Conservation (phyloP, 2,113 vertebrate species). For the Alethe castanea region DNA sequence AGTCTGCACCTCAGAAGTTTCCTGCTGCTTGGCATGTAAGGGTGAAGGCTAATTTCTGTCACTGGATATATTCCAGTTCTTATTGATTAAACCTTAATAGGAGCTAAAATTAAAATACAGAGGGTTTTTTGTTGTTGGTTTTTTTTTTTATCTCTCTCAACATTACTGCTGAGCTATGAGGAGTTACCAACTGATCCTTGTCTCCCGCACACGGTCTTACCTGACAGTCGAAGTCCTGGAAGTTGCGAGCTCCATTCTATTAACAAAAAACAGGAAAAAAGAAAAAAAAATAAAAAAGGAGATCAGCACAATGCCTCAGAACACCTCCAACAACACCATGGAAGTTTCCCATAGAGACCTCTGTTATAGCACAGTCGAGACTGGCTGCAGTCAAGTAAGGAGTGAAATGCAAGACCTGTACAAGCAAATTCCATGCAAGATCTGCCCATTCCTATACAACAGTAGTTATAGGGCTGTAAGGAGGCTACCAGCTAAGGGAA, state of each 20-base stretch:
- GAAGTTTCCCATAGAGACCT: not conserved
- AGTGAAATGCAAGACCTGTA: accelerated
- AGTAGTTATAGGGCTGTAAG: not conserved
- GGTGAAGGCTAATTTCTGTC: not conserved
- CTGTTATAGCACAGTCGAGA: not conserved
- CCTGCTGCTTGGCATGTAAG: not conserved
- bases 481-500: not conserved
- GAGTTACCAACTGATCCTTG: not conserved
- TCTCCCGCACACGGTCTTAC: slow-evolving; percentile 67
- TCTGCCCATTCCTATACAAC: not conserved
- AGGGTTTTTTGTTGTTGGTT: not conserved
- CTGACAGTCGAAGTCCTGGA: slow-evolving; percentile 96
- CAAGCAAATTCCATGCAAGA: not conserved
- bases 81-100: not conserved
- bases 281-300: not conserved
- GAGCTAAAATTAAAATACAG: not conserved
- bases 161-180: not conserved
- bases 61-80: not conserved
- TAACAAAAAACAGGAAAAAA: slow-evolving; percentile 55
- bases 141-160: not conserved
- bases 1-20: not conserved
- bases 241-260: slow-evolving; percentile 87
- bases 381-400: not conserved
- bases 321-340: not conserved
- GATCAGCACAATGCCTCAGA: slow-evolving; percentile 29